A percentile compares a stretch with the other conserved stretches of the same genome.
Conservation (phyloP, 2,113 vertebrate genomes). For the Pungitius pungitius region DNA sequence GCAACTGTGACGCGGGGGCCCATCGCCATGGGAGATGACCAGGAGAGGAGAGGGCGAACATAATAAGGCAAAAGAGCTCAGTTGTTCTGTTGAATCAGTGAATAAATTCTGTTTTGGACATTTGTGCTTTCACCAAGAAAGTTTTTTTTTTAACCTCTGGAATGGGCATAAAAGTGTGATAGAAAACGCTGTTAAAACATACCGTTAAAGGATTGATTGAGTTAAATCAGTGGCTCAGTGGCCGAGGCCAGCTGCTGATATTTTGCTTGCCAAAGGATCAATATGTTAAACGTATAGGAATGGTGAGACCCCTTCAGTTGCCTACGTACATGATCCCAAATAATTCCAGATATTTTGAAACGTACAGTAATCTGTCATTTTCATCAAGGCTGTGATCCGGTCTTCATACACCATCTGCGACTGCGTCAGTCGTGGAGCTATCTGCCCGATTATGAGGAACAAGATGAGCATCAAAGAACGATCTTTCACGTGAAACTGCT, state of each 20-base stretch:
- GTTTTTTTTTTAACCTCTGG: neutral
- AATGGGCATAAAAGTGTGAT: neutral
- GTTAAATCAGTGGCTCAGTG: conserved; percentile 40
- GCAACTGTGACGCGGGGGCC: conserved; percentile 64
- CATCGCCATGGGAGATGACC: conserved; percentile 49
- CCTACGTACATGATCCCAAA: neutral
- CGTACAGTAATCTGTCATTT: neutral
- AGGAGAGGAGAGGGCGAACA: conserved; percentile 56
- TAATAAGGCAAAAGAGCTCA: neutral
- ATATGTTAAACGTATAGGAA: neutral
- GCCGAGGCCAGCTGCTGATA: conserved; percentile 37
- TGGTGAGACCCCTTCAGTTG: neutral
- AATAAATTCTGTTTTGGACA: neutral
- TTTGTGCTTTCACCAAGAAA: neutral
- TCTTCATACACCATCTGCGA: neutral
- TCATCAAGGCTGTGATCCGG: neutral
- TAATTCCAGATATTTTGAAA: neutral
- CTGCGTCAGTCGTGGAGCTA: no score
- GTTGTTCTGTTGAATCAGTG: neutral
- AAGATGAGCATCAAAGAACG: neutral
- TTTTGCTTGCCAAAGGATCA: neutral
- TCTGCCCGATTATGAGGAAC: neutral
- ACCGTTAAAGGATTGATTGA: conserved; percentile 21
- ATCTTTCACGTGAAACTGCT: neutral
- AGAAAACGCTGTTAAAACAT: neutral